Percentiles rank a stretch among this genome's conserved stretches.
phyloP scores from a whole-genome alignment of 2,797 vertebrate genomes.

The Sebastes goodei region DNA sequence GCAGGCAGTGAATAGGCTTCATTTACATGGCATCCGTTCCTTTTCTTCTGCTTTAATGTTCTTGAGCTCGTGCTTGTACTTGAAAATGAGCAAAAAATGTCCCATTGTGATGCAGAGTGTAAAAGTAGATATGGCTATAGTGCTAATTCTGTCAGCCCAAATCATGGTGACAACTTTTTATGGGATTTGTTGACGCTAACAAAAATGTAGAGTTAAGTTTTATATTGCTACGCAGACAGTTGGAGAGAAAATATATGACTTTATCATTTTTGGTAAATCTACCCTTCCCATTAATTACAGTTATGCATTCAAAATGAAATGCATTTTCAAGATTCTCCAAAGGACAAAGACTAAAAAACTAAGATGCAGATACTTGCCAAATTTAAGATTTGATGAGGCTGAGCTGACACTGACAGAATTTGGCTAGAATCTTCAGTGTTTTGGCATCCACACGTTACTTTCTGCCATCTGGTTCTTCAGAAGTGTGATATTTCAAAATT shows the following conservation, averaged over 20 bases:
- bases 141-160: not conserved
- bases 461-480: conserved; percentile 56
- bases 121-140: not conserved
- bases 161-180: not conserved
- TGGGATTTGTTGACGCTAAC: not conserved
- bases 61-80: not conserved
- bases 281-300: not conserved
- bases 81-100: not conserved
- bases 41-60: conserved; percentile 4
- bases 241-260: not conserved
- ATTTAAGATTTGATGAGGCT: conserved; percentile 39
- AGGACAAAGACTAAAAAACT: not conserved
- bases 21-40: conserved; percentile 17
- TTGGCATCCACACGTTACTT: conserved; percentile 14
- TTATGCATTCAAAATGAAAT: not conserved
- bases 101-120: not conserved
- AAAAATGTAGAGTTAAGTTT: not conserved
- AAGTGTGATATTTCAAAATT: conserved; percentile 34
- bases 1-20: not conserved
- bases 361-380: conserved; percentile 20
- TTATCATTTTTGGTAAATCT: not conserved
- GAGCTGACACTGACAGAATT: conserved; percentile 26
- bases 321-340: not conserved
- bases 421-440: conserved; percentile 16
- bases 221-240: not conserved